Evolutionary conservation across 2,797 vertebrate species (phyloP), one percentile per base, ranked within the genome.

Genomic region (Sebastes aleutianus): DNA sequence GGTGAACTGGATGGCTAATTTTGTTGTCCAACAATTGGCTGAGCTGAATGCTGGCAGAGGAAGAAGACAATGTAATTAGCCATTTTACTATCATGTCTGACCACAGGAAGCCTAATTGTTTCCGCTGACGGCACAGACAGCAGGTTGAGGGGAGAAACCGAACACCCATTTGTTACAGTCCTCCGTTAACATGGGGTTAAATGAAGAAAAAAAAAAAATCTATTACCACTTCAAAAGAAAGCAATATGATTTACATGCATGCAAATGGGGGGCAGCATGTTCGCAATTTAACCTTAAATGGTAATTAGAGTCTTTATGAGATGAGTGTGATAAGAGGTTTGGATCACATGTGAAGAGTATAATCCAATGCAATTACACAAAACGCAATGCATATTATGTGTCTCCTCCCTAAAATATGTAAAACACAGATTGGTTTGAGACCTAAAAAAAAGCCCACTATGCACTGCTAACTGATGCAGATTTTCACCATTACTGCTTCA

Each of bases 1-100:
- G 70, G 61, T 64, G 78, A 86, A 69, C 67, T 14, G 87, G 71
- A 81, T 24, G 85, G 63, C 62, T 83, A 29, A 74, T 85, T 86
- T 87, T 74, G 85, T 79, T 76, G 82, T 86, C 82, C 71, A 7
- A 36, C 64, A 61, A 58, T 32, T 85, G 86, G 80, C 77, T 2
- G 43, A 31, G 68, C 78, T 70, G 77, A 85, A 76, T 12, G 74
- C 84, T 83, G 88, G 88, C 85, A 79, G 83, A 56, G 12, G 70
- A 77, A 26, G 54, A 69, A 58, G 70, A 83, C 87, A n/a, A 68
- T 73, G 81, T 90, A 90, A 92, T 92, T 89, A 92, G 65, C 59
- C 61, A 4, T 77, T 89, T 90, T 72, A 82, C 79, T 70, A 29
- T 87, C 67, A 64, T 39, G 87, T 80, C 83, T 57, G 89, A 88